phyloP scores from a whole-genome alignment of 2,888 invertebrate genomes.

The Patella pellucida region DNA sequence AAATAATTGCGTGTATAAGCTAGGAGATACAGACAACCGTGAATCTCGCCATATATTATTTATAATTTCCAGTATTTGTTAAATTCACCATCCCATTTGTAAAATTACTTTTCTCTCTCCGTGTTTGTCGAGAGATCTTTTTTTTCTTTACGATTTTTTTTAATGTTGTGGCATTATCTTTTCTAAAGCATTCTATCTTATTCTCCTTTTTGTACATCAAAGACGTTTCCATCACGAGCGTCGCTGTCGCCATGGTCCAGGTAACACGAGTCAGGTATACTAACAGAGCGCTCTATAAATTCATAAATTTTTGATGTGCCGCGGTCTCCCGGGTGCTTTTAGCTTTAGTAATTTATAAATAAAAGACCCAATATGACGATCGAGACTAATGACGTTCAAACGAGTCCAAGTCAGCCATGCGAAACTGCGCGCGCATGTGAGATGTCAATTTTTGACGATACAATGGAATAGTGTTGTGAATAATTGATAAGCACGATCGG shows the following conservation, averaged over 20 bases:
- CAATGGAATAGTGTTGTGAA: not conserved
- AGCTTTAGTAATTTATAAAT: slow-evolving; percentile 2
- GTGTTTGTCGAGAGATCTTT: too few species aligned
- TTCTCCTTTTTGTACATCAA: not conserved
- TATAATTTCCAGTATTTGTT: too few species aligned
- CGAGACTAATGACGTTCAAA: slow-evolving; percentile 1
- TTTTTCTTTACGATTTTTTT: too few species aligned
- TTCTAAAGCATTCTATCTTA: too few species aligned
- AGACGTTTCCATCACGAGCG: not conserved
- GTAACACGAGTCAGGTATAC: not conserved
- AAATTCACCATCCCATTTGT: too few species aligned
- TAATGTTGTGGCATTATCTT: too few species aligned
- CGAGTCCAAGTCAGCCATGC: not conserved
- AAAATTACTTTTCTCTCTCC: too few species aligned
- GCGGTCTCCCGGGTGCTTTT: not conserved
- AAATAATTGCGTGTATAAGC: too few species aligned
- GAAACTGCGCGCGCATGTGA: slow-evolving; percentile 5
- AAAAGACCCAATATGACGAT: not conserved
- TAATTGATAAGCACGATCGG: not conserved
- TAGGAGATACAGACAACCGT: too few species aligned
- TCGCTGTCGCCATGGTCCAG: not conserved
- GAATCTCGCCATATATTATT: too few species aligned
- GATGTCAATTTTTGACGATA: not conserved
- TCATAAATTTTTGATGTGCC: not conserved
- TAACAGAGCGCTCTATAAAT: not conserved